phyloP scores from a whole-genome alignment of 2,113 vertebrate species.

The Calyptomena viridis region DNA sequence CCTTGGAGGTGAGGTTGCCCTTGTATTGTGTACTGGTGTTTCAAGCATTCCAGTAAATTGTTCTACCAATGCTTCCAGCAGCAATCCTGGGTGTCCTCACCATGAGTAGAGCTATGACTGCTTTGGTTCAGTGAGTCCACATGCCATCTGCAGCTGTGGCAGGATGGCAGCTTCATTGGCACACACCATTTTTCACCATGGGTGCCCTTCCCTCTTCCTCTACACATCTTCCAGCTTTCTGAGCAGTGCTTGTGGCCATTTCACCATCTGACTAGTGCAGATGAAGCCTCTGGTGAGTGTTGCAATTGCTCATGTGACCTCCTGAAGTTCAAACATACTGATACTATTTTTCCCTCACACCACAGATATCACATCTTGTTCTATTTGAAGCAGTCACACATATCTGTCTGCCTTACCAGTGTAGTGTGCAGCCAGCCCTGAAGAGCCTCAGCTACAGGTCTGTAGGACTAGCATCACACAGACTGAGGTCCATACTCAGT shows the following conservation, averaged over 20 bases:
- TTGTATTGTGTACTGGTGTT: background rate
- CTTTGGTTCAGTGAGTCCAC: background rate
- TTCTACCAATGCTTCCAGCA: background rate
- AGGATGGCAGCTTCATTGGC: background rate
- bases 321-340: background rate
- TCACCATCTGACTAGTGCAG: background rate
- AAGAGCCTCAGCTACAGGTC: background rate
- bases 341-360: background rate
- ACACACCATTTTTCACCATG: background rate
- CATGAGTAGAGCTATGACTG: background rate
- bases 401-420: background rate
- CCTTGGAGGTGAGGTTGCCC: background rate
- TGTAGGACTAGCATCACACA: background rate
- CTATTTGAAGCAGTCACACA: background rate
- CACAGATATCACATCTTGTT: background rate
- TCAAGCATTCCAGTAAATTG: background rate
- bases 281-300: background rate
- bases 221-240: background rate
- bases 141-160: background rate
- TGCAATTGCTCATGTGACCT: rapidly evolving
- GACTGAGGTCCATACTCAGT: background rate
- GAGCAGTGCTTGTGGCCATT: background rate
- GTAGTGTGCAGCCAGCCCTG: background rate
- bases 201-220: background rate
- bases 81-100: background rate